Conservation (phyloP, 2,113 vertebrate genomes). For the Erythrocercus mccallii region DNA sequence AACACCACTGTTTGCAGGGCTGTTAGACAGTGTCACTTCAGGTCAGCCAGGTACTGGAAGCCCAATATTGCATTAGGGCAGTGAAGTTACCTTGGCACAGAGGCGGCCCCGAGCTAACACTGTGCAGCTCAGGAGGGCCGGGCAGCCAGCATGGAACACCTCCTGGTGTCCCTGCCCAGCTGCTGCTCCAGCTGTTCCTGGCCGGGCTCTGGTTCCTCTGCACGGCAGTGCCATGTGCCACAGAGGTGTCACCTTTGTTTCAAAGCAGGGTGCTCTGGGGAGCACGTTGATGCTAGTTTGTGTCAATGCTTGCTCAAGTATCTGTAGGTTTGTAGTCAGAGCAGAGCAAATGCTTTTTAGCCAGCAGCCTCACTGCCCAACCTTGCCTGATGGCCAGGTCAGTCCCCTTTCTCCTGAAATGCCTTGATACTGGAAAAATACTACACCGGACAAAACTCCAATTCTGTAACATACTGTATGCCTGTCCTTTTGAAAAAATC, state of each 20-base stretch:
- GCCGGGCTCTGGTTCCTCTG: background rate
- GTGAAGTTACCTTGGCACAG: background rate
- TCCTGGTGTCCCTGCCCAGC: background rate
- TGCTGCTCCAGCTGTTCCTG: background rate
- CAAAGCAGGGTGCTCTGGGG: background rate
- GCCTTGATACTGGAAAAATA: background rate
- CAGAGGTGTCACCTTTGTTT: background rate
- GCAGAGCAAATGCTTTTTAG: background rate
- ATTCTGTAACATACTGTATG: background rate
- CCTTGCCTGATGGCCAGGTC: background rate
- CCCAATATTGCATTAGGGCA: background rate
- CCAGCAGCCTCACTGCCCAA: background rate
- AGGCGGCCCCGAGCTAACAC: accelerated
- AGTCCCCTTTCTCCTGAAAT: background rate
- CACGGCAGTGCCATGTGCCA: accelerated
- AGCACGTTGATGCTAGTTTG: background rate
- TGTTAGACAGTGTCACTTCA: background rate
- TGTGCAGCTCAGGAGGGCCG: background rate
- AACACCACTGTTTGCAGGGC: background rate
- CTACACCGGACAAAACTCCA: background rate
- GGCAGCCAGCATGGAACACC: accelerated
- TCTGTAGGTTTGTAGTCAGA: background rate
- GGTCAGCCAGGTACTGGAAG: background rate
- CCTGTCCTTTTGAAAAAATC: background rate
- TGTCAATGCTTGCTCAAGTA: background rate